phyloP scores from a whole-genome alignment of 2,113 vertebrate genomes.

The Rhagologus leucostigma region DNA sequence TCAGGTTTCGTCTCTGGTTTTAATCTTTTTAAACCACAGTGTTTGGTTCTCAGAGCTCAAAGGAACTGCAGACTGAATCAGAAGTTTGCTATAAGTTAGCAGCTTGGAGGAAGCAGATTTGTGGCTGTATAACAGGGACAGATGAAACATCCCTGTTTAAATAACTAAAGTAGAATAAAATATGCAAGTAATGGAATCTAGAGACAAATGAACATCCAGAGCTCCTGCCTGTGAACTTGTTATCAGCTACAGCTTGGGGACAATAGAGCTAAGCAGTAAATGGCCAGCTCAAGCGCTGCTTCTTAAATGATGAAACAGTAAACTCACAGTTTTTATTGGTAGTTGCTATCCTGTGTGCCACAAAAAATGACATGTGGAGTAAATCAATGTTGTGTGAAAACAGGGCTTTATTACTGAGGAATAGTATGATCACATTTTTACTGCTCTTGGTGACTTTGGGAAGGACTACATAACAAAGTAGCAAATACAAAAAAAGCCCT shows the following conservation, averaged over 20 bases:
- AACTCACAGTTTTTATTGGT: neutral
- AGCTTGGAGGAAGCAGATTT: neutral
- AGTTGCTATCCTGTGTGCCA: neutral
- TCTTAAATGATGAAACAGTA: neutral
- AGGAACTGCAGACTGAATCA: constrained; percentile 5
- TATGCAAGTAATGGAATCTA: neutral
- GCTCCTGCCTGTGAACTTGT: neutral
- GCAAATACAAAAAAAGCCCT: neutral
- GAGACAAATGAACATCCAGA: neutral
- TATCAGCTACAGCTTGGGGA: neutral
- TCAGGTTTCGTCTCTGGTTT: constrained; percentile 49
- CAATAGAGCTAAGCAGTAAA: neutral
- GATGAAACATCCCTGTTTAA: neutral
- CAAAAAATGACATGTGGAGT: neutral
- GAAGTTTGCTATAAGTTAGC: neutral
- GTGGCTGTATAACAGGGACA: neutral
- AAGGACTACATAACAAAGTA: neutral
- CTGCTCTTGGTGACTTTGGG: neutral
- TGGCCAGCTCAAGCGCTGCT: neutral
- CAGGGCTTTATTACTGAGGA: neutral
- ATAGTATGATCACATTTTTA: neutral
- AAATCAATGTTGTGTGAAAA: neutral
- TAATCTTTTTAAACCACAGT: constrained; percentile 42
- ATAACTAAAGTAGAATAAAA: neutral
- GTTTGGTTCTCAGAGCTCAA: constrained; percentile 35